Evolutionary conservation across 37 sponge, comb jelly and placozoan genomes (phyloP), one percentile per base, ranked within the genome.

Genomic region (Mnemiopsis leidyi): DNA sequence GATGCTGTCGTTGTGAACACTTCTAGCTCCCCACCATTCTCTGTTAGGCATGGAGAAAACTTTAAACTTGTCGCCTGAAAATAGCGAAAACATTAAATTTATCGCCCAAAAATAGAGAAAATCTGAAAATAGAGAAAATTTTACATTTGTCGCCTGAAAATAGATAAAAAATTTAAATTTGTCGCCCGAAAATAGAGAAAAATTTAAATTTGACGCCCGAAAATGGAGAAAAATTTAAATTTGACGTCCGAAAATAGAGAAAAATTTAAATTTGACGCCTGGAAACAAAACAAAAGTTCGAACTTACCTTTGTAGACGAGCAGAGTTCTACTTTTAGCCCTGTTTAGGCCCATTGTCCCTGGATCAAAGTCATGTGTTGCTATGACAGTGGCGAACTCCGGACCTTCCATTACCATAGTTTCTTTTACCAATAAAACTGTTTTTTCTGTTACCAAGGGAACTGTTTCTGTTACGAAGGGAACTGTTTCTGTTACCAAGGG

Each of bases 361-460:
- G 75, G 75, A 71, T 71, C 75, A 71, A 71, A 71, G 30, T 71
- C 75, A 18, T 71, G 75, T n/a, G 75, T 71, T 5, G 75, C 75
- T 29, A 71, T 25, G 5, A 71, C 75, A 71, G 75, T 71, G n/a
- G 75, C 75, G 20, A 71, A 71, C 75, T 71, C n/a, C 75, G 61
- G 61, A 18, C 13, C 61, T 18, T 48, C 61, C 61, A 48, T 48
- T 13, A 48, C 61, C 61, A 48, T 48, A 5, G 9, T 13, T 48
- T 48, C 5, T 48, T 13, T 48, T 48, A 5, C 13, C 61, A n/a
- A n/a, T n/a, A n/a, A n/a, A n/a, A n/a, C 61, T 48, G 13, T 48
- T 13, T 48, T 48, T 18, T 48, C 61, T 48, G n/a, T n/a, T n/a
- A n/a, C n/a, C n/a, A n/a, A n/a, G n/a, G n/a, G n/a, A n/a, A n/a